These are phyloP conservation scores for Pseudomyrmex concolor DNA, from an alignment of 1,140 invertebrate genomes.

Conservation along the genomic window DNA sequence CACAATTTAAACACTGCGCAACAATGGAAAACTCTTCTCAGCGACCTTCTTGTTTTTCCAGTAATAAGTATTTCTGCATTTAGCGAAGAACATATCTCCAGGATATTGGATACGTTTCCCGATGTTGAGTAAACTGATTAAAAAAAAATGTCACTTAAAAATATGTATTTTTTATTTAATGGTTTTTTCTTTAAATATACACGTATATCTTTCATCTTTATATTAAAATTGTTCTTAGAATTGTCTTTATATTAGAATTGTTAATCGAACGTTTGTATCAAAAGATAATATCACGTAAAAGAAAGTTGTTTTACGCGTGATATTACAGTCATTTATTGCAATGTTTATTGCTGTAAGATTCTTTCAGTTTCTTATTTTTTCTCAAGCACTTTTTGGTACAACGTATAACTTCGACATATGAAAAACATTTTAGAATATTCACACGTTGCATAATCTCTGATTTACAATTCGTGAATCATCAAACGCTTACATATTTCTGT, in stretches of 20 bases:
- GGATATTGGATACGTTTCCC: background rate
- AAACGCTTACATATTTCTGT: background rate
- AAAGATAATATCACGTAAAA: background rate
- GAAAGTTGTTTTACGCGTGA: too few relatives aligned
- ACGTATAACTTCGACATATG: background rate
- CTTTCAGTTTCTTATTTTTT: background rate
- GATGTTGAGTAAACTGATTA: background rate
- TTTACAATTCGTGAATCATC: slow-evolving; percentile 33
- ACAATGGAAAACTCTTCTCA: slow-evolving; percentile 9
- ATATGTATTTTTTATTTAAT: background rate
- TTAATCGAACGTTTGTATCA: background rate
- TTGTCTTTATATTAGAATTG: background rate
- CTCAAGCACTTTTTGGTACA: too few relatives aligned
- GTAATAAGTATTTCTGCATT: background rate
- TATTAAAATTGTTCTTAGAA: too few relatives aligned
- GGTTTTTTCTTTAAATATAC: background rate
- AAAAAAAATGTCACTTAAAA: background rate
- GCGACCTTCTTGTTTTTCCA: background rate
- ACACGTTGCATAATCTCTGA: background rate
- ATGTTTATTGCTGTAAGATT: background rate
- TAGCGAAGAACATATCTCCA: background rate
- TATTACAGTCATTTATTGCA: background rate
- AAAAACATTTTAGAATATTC: slow-evolving; percentile 14
- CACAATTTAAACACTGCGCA: slow-evolving; percentile 31
- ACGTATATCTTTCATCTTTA: background rate